These are phyloP conservation scores for Scomber japonicus DNA, from an alignment of 2,113 vertebrate species.

Conservation along the genomic window DNA sequence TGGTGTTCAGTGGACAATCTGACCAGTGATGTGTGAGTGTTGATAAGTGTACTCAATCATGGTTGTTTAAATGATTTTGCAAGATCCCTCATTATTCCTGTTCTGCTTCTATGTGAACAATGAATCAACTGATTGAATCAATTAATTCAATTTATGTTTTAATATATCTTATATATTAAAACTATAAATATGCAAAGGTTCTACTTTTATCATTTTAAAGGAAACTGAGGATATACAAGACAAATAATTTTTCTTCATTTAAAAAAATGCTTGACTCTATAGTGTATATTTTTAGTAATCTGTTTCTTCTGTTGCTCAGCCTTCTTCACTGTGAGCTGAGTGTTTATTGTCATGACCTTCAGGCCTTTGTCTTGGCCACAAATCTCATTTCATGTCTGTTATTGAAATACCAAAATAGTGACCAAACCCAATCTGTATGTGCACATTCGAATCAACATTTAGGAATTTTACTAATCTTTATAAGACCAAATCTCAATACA, in stretches of 20 bases:
- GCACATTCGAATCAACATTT: neutral
- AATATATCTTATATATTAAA: too few relatives aligned
- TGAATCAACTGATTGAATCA: too few relatives aligned
- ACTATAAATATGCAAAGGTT: too few relatives aligned
- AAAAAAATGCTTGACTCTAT: neutral
- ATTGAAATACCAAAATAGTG: slow-evolving; percentile 1
- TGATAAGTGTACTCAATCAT: too few relatives aligned
- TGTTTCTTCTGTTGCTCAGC: neutral
- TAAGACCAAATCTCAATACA: neutral
- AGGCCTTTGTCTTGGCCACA: slow-evolving; percentile 4
- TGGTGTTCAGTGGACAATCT: too few relatives aligned
- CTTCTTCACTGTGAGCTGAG: slow-evolving; percentile 19
- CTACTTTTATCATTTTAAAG: too few relatives aligned
- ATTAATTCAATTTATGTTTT: too few relatives aligned
- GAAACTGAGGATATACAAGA: too few relatives aligned
- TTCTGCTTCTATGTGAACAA: too few relatives aligned
- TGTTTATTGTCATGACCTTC: slow-evolving; percentile 32
- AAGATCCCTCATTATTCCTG: too few relatives aligned
- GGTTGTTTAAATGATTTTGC: too few relatives aligned
- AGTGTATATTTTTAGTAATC: slow-evolving; percentile 10
- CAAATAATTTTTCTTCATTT: neutral
- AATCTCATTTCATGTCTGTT: slow-evolving; percentile 29
- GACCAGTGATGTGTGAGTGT: too few relatives aligned
- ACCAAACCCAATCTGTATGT: neutral
- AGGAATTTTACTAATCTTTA: slow-evolving; percentile 3